Evolutionary conservation across 2,113 vertebrate species (phyloP).

Genomic region (Limnothrissa miodon): DNA sequence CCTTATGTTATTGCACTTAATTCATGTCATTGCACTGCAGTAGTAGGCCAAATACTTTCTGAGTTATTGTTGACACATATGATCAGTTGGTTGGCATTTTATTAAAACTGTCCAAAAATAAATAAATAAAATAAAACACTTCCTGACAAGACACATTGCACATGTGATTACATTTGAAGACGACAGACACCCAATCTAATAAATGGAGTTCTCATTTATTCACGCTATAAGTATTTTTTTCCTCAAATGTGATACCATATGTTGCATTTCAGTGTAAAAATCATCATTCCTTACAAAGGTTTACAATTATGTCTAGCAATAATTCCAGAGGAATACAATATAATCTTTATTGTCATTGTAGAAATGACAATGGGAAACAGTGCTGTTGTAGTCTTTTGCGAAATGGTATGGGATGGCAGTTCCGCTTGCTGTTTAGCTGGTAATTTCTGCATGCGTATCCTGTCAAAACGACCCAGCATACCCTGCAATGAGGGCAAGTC

Average conservation of each 20-base stretch:
- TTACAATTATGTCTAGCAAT: slow-evolving; percentile 77
- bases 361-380: slow-evolving; percentile 78
- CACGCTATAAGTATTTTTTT: slow-evolving; percentile 49
- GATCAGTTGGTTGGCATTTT: slow-evolving; percentile 1
- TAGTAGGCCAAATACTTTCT: neutral
- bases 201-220: slow-evolving; percentile 60
- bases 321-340: slow-evolving; percentile 83
- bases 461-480: slow-evolving; percentile 37
- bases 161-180: slow-evolving; percentile 68
- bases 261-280: slow-evolving; percentile 77
- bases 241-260: slow-evolving; percentile 70
- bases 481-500: slow-evolving; percentile 39
- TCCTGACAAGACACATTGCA: slow-evolving; percentile 51
- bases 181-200: slow-evolving; percentile 56
- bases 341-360: slow-evolving; percentile 75
- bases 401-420: slow-evolving; percentile 71
- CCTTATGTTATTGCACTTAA: neutral
- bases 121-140: slow-evolving; percentile 50
- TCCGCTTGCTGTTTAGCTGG: slow-evolving; percentile 51
- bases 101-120: slow-evolving; percentile 21
- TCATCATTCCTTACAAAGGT: slow-evolving; percentile 81
- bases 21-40: neutral
- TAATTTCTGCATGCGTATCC: slow-evolving; percentile 61
- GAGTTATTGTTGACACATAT: neutral
- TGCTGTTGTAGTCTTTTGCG: slow-evolving; percentile 69